phyloP scores from a whole-genome alignment of 2,888 invertebrate genomes.

The Nycteola revayana region DNA sequence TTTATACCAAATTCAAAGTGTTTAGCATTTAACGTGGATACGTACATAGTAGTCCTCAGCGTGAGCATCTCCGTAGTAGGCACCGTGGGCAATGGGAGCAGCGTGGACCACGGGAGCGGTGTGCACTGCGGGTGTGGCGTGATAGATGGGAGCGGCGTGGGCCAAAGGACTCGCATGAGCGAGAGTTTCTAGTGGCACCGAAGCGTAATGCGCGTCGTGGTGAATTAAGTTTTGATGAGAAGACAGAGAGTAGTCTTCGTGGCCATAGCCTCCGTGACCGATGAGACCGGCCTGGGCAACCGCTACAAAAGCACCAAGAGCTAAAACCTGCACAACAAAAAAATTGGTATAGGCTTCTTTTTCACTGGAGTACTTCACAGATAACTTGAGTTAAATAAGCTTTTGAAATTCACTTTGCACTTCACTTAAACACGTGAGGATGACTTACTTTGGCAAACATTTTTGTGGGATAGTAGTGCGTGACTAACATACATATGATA shows the following conservation, averaged over 20 bases:
- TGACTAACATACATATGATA: conserved; percentile 73
- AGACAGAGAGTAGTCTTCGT: conserved; percentile 40
- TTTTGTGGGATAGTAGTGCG: conserved; percentile 64
- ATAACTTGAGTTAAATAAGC: too few relatives aligned
- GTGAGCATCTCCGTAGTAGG: conserved; percentile 33
- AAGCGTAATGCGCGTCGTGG: conserved; percentile 33
- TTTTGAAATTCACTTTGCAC: conserved; percentile 30
- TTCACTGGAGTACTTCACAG: not conserved
- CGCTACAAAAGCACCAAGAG: conserved; percentile 60
- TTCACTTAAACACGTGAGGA: conserved; percentile 32
- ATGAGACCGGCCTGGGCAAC: conserved; percentile 77
- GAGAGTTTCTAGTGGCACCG: conserved; percentile 22
- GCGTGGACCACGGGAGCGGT: conserved; percentile 34
- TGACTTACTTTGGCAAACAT: conserved; percentile 75
- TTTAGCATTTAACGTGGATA: conserved; percentile 7
- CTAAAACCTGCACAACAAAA: conserved; percentile 53
- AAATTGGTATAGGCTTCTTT: not conserved
- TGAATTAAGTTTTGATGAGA: conserved; percentile 41
- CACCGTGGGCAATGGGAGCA: conserved; percentile 49
- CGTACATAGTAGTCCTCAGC: conserved; percentile 61
- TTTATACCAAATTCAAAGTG: conserved; percentile 3
- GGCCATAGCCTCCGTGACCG: conserved; percentile 49
- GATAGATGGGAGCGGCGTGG: conserved; percentile 32
- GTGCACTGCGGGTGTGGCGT: conserved; percentile 32
- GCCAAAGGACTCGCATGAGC: conserved; percentile 39